Evolutionary conservation across 2,113 vertebrate genomes (phyloP).

Genomic region (Aythya baeri): DNA sequence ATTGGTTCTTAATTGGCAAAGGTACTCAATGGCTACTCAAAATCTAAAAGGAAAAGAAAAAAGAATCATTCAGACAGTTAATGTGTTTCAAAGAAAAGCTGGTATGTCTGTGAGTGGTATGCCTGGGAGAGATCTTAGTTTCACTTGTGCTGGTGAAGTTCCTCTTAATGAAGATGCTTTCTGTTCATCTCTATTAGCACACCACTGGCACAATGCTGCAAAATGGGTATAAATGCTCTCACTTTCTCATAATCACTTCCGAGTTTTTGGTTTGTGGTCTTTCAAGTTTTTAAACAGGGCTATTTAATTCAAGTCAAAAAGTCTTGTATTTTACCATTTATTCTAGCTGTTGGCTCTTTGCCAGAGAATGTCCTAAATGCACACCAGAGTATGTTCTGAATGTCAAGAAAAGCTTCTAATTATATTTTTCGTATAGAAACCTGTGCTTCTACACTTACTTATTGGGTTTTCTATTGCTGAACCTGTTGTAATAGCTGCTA

Average conservation of each 20-base stretch:
- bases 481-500: neutral
- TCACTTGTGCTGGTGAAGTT: neutral
- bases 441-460: neutral
- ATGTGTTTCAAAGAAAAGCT: neutral
- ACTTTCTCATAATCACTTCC: neutral
- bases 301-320: neutral
- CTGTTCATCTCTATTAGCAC: neutral
- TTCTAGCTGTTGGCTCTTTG: neutral
- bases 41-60: neutral
- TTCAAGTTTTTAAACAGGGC: neutral
- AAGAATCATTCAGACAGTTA: neutral
- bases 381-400: neutral
- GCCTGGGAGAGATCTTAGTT: neutral
- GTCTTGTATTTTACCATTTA: neutral
- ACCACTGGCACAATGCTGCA: neutral
- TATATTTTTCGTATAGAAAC: neutral
- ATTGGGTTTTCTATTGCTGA: neutral
- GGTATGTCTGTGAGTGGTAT: neutral
- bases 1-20: neutral
- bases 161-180: fast-evolving
- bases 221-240: neutral
- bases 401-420: neutral
- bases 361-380: neutral
- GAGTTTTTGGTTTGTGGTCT: neutral
- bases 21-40: neutral